These are phyloP conservation scores for Oryctolagus cuniculus DNA, from an alignment of 2,113 vertebrate genomes.

Conservation along the genomic window DNA sequence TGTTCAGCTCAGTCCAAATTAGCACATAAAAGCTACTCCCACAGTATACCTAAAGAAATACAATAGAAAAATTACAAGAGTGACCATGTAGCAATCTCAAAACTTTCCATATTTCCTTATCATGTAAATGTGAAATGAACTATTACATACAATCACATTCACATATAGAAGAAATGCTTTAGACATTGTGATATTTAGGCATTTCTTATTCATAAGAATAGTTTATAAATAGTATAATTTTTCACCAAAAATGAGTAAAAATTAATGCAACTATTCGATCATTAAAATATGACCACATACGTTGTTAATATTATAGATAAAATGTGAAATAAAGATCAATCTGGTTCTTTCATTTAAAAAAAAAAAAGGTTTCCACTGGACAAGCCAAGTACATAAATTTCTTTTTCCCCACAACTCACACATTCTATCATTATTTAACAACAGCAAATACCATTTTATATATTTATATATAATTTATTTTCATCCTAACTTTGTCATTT, in stretches of 20 bases:
- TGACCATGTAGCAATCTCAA: neutral
- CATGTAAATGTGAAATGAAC: neutral
- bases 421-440: neutral
- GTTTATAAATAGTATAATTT: constrained; percentile 42
- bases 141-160: neutral
- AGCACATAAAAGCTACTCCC: neutral
- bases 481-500: neutral
- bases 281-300: constrained; percentile 5
- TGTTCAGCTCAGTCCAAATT: neutral
- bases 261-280: neutral
- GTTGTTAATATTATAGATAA: neutral
- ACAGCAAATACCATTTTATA: neutral
- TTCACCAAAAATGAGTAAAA: neutral
- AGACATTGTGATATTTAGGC: neutral
- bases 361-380: neutral
- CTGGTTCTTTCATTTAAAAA: neutral
- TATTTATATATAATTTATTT: neutral
- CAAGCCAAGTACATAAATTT: neutral
- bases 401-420: neutral
- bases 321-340: constrained; percentile 20
- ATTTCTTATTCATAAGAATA: neutral
- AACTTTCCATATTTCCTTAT: neutral
- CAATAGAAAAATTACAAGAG: neutral
- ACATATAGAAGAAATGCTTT: neutral
- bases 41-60: neutral